Percentiles rank a stretch among this genome's conserved stretches.
These are phyloP conservation scores for Thunnus maccoyii DNA, from an alignment of 2,113 vertebrate species.

Conservation along the genomic window DNA sequence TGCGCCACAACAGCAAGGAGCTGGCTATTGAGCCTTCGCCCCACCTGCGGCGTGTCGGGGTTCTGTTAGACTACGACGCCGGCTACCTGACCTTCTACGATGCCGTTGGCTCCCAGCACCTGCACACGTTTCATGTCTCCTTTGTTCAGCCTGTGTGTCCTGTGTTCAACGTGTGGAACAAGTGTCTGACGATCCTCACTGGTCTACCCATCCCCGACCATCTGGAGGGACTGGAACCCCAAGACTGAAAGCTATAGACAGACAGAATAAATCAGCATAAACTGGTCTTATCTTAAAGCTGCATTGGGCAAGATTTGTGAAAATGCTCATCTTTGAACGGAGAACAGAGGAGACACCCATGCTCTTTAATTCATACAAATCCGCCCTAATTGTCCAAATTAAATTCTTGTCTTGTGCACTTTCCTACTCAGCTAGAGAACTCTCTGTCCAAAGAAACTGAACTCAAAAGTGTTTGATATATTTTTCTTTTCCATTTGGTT, in stretches of 20 bases:
- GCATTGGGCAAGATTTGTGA: conserved; percentile 35
- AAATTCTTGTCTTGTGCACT: conserved; percentile 11
- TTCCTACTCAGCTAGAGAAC: not conserved
- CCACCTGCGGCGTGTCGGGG: conserved; percentile 93
- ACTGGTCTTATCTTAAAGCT: conserved; percentile 42
- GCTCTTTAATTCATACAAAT: conserved; percentile 8
- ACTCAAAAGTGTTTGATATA: not conserved
- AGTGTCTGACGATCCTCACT: conserved; percentile 96
- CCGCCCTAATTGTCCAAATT: conserved; percentile 13
- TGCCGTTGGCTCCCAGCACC: conserved; percentile 94
- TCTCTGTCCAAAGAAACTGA: not conserved
- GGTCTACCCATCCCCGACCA: conserved; percentile 98
- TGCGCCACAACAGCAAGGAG: conserved; percentile 97
- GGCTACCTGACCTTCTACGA: conserved; percentile 96
- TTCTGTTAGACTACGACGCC: conserved; percentile 95
- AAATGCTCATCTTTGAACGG: conserved; percentile 6
- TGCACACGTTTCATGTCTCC: conserved; percentile 94
- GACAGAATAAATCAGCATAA: conserved; percentile 17
- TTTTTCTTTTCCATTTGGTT: not conserved
- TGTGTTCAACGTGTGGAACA: conserved; percentile 98
- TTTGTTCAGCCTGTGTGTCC: conserved; percentile 96
- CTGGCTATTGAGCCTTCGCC: conserved; percentile 93
- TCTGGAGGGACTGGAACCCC: conserved; percentile 91
- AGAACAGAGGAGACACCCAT: not conserved
- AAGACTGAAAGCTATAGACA: conserved; percentile 76